Evolutionary conservation across 2,888 invertebrate species (phyloP).

Genomic region (Leistus spinibarbis): DNA sequence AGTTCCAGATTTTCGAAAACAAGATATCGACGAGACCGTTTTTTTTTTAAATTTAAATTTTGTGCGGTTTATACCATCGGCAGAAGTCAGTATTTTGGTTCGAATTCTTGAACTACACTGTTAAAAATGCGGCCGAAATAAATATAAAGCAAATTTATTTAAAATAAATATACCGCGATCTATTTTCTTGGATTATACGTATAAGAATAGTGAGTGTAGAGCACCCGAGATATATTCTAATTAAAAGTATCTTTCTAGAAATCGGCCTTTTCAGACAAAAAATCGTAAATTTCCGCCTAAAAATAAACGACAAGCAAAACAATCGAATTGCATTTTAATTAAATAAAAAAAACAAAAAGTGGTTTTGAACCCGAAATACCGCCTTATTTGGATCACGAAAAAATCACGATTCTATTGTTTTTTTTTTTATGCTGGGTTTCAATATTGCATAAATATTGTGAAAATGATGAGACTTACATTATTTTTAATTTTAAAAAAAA

Average conservation of each 20-base stretch:
- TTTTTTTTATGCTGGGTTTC: background rate
- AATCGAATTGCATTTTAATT: background rate
- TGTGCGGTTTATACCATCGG: background rate
- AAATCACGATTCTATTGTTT: too few species aligned
- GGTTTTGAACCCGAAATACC: background rate
- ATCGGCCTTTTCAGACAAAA: too few species aligned
- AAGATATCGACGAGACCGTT: conserved; percentile 8
- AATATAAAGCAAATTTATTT: background rate
- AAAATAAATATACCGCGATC: background rate
- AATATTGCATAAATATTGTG: background rate
- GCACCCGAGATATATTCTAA: background rate
- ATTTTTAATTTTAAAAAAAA: background rate
- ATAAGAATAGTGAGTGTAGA: background rate
- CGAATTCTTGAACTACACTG: background rate
- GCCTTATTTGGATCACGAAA: background rate
- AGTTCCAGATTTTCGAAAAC: background rate
- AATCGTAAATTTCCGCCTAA: background rate
- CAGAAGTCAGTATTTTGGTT: background rate
- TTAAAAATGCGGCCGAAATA: background rate
- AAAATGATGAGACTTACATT: background rate
- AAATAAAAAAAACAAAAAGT: background rate
- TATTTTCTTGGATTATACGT: too few species aligned
- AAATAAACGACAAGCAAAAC: background rate
- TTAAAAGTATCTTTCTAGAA: too few species aligned
- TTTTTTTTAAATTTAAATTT: conserved; percentile 17